phyloP scores from a whole-genome alignment of 2,888 invertebrate genomes.

The Diplazon laetatorius region DNA sequence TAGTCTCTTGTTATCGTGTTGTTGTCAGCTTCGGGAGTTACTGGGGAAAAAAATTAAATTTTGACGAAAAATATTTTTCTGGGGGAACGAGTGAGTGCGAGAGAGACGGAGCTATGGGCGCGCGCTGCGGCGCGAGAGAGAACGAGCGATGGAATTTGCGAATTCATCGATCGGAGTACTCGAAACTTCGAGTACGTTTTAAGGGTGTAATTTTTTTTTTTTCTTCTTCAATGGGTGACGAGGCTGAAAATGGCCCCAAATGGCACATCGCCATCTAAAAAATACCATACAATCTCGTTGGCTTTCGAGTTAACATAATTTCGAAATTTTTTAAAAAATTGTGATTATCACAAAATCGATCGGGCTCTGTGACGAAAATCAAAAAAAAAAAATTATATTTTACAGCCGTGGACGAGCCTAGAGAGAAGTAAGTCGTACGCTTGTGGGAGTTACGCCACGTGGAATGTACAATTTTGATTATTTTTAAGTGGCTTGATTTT shows the following conservation, averaged over 20 bases:
- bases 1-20: conserved; percentile 5
- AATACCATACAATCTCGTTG: conserved; percentile 17
- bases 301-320: neutral
- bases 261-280: neutral
- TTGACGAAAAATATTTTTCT: no score
- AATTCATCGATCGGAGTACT: conserved; percentile 10
- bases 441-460: conserved; percentile 61
- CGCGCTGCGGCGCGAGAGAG: no score
- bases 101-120: no score
- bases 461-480: conserved; percentile 53
- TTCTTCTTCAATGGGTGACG: neutral
- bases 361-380: conserved; percentile 43
- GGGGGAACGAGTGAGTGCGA: no score
- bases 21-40: conserved; percentile 9
- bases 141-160: no score
- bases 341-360: conserved; percentile 60
- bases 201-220: conserved; percentile 6
- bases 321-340: neutral
- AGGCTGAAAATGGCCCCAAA: conserved; percentile 23
- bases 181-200: neutral
- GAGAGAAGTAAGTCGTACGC: conserved; percentile 92
- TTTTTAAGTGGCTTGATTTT: conserved; percentile 17
- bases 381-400: conserved; percentile 83
- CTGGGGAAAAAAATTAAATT: neutral
- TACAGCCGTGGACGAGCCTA: conserved; percentile 97